Evolutionary conservation across 2,888 invertebrate species (phyloP), one percentile per base, ranked within the genome.

Genomic region (Drosophila recens): DNA sequence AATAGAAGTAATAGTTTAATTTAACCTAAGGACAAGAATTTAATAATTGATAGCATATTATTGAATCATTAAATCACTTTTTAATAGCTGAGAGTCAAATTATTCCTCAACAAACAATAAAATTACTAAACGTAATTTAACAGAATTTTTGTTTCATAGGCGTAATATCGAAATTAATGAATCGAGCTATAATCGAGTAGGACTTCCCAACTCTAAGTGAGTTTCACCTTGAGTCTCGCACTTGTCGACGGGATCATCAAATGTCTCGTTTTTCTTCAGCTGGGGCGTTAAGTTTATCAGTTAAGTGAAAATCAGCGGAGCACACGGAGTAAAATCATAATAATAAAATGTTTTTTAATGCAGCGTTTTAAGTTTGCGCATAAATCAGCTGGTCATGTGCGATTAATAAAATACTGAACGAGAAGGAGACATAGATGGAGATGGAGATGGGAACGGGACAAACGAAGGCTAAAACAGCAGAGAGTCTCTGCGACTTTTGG

Each of bases 331-430:
- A 61, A 80, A 82, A 82, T 81, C 72, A 79, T 85, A 87, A 85
- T 82, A 85, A 87, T 87, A 89, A 87, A 87, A 87, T 82, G 79
- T 75, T 89, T 89, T 75, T 87, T 87, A 87, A 75, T 87, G 79
- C 79, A 75, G 73, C 72, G 38, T 71, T 85, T 86, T 75, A 86
- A 88, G 72, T 68, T 75, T 67, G 70, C 75, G 70, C 88, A 90
- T 87, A 87, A 87, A 87, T 90, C 90, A 90, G 83, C 54, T 74
- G 87, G 89, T 80, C 87, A 87, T 87, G 90, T 86, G 78, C 87
- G 87, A 87, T 87, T 87, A 88, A 87, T 87, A 90, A 87, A 89
- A 87, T 63, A 49, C 48, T 1, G 58, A 69, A 52, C 17, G 46
- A 56, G 53, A 3, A 15, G 30, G 43, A 27, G 54, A 66, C 36